A percentile compares a stretch with the other conserved stretches of the same genome.
phyloP scores from a whole-genome alignment of 2,888 invertebrate species.

The Lithosia quadra region DNA sequence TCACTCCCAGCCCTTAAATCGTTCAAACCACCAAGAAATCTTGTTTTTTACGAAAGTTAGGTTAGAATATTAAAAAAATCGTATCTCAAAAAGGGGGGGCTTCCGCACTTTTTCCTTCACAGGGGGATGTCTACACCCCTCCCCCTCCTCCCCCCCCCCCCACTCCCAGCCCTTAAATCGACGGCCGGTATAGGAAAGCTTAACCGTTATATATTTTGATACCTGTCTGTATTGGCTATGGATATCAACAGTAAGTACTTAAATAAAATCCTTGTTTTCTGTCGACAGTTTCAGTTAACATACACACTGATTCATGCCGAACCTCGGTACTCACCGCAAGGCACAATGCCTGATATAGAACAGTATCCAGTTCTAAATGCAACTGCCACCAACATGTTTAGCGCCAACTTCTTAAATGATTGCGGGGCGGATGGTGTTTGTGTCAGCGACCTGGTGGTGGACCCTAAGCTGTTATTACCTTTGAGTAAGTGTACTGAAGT shows the following conservation, averaged over 20 bases:
- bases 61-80: too few relatives aligned
- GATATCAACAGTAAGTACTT: not conserved
- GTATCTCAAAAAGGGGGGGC: too few relatives aligned
- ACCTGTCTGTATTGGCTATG: too few relatives aligned
- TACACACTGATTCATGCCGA: slow-evolving; percentile 92
- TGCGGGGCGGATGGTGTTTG: slow-evolving; percentile 96
- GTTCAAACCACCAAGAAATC: too few relatives aligned
- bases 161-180: too few relatives aligned
- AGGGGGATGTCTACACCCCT: too few relatives aligned
- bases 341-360: slow-evolving; percentile 90
- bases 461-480: slow-evolving; percentile 88
- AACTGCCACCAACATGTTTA: slow-evolving; percentile 92
- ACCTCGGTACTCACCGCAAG: slow-evolving; percentile 83
- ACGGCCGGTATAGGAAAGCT: too few relatives aligned
- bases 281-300: slow-evolving; percentile 91
- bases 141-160: too few relatives aligned
- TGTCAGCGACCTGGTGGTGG: slow-evolving; percentile 92
- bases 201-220: too few relatives aligned
- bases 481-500: slow-evolving; percentile 72
- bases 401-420: slow-evolving; percentile 96
- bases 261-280: not conserved
- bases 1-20: too few relatives aligned
- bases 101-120: too few relatives aligned
- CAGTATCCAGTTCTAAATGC: slow-evolving; percentile 96
- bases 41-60: too few relatives aligned